Evolutionary conservation across 2,888 invertebrate genomes (phyloP), one percentile per base, ranked within the genome.

Genomic region (Platypus cylindrus): DNA sequence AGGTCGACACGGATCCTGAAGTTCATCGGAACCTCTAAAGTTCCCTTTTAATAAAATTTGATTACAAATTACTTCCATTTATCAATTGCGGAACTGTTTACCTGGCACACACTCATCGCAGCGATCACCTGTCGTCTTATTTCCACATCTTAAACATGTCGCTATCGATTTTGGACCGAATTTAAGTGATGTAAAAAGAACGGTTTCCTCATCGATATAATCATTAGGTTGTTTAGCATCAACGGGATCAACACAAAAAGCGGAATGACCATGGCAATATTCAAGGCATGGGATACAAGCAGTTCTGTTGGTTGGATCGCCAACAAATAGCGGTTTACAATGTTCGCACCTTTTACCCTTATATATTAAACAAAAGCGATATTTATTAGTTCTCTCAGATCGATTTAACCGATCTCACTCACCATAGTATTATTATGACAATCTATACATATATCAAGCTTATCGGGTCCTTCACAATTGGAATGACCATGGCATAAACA

Each of bases 401-500:
- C n/a, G n/a, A n/a, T n/a, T n/a, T n/a, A n/a, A n/a, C 3, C n/a
- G 5, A 25, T 11, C n/a, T 11, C n/a, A 25, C 24, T 53, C 55
- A 78, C 78, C 81, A 82, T 82, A 2, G 94, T 94, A 54, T 93
- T 87, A 56, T 94, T 93, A 53, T 80, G 77, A 55, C 94, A 94
- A 57, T 80, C 68, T 22, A 78, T 63, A 55, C 94, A 94, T 40
- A 73, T 70, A 54, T 84, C 80, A 40, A 87, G 68, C 51, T 79
- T 78, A 55, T 86, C 83, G 5, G 86, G 86, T 1, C 89, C 86
- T 50, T 75, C 78, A 58, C 94, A 95, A 58, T 91, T 75, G 37
- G 91, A 83, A 63, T 94, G 91, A 0, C 90, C 90, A 58, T 94
- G 91, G 59, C 94, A 95, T 58, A 86, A 79, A 58, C 94, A 94